These are phyloP conservation scores for Hypothenemus hampei DNA, from an alignment of 1,140 invertebrate genomes.

Conservation along the genomic window DNA sequence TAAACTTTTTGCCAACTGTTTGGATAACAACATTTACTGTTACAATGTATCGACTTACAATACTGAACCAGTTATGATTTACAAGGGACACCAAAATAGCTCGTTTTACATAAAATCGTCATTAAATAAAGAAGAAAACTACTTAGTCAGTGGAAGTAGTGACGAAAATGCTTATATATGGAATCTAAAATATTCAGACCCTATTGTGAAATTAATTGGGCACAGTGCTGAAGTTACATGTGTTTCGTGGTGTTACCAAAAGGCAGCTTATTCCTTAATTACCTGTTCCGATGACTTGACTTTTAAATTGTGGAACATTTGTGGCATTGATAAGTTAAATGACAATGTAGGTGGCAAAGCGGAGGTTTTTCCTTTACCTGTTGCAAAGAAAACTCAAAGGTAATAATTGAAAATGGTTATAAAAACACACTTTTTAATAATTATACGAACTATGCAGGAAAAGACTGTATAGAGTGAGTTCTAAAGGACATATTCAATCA, in stretches of 20 bases:
- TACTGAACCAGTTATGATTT: constrained; percentile 56
- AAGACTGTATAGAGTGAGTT: not conserved
- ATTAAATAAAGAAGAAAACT: constrained; percentile 72
- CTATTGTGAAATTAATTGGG: constrained; percentile 63
- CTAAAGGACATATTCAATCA: constrained; percentile 1
- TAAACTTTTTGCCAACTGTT: constrained; percentile 78
- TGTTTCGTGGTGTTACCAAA: constrained; percentile 66
- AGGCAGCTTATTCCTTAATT: constrained; percentile 52
- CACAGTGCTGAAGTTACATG: constrained; percentile 76
- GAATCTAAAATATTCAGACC: constrained; percentile 60
- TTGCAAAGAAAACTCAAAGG: not conserved
- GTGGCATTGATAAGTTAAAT: constrained; percentile 52
- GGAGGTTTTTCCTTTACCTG: constrained; percentile 44
- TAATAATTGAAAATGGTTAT: not conserved
- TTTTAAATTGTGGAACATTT: constrained; percentile 70
- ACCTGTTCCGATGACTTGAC: constrained; percentile 77
- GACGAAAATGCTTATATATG: constrained; percentile 82
- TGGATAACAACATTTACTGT: constrained; percentile 79
- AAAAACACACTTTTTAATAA: not conserved
- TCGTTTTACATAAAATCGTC: constrained; percentile 80
- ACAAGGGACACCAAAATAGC: constrained; percentile 66
- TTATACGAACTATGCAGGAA: not conserved
- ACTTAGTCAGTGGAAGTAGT: constrained; percentile 77
- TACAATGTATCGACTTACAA: constrained; percentile 73
- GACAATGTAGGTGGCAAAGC: constrained; percentile 52